Evolutionary conservation across 2,113 vertebrate species (phyloP).

Genomic region (Gallinago paraguaiae): DNA sequence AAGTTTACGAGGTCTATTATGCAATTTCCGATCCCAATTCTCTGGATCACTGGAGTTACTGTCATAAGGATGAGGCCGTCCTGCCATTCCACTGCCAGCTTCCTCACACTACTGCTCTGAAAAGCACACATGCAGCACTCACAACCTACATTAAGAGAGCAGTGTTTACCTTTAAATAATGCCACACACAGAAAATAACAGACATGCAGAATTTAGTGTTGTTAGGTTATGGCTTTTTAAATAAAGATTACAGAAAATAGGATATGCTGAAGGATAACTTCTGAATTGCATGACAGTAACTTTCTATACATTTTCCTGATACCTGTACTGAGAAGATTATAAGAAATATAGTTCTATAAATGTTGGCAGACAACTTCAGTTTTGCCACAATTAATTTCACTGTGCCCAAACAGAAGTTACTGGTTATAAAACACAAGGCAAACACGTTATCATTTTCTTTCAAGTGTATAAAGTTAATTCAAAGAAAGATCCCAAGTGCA

Average conservation of each 20-base stretch:
- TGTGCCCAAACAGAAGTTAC: background rate
- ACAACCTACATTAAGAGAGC: conserved; percentile 84
- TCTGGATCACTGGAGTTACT: conserved; percentile 94
- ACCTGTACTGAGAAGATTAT: background rate
- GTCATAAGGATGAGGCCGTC: conserved; percentile 90
- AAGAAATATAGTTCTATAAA: background rate
- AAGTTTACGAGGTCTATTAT: conserved; percentile 91
- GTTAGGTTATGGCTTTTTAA: conserved; percentile 24
- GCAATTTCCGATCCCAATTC: conserved; percentile 89
- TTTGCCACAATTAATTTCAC: background rate
- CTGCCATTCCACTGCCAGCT: conserved; percentile 90
- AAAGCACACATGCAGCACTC: conserved; percentile 81
- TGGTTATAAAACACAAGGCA: conserved; percentile 11
- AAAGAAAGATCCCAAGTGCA: background rate
- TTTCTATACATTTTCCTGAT: background rate
- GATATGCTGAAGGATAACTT: background rate
- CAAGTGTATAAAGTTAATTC: background rate
- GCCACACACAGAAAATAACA: conserved; percentile 52
- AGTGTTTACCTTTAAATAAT: conserved; percentile 75
- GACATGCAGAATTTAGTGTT: conserved; percentile 53
- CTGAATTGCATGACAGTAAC: background rate
- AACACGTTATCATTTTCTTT: background rate
- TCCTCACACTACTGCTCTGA: conserved; percentile 83
- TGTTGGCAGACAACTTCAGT: background rate
- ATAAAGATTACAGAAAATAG: background rate